Evolutionary conservation across 2,888 invertebrate genomes (phyloP).

Genomic region (Hedya salicella): DNA sequence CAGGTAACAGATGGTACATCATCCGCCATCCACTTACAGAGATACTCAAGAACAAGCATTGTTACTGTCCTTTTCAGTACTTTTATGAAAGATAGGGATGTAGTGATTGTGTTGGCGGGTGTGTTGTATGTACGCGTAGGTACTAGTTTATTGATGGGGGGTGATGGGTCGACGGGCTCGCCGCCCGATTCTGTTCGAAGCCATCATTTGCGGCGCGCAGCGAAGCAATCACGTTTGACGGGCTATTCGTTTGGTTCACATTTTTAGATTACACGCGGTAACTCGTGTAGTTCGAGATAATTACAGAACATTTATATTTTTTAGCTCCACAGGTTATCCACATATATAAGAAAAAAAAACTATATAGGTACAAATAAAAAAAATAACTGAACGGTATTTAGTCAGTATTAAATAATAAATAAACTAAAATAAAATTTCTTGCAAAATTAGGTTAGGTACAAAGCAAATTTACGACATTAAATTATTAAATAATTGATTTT

Average conservation of each 20-base stretch:
- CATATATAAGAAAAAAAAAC: too few species aligned
- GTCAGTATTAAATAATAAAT: too few species aligned
- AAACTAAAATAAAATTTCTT: too few species aligned
- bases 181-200: not conserved
- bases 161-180: not conserved
- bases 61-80: not conserved
- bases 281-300: slow-evolving; percentile 17
- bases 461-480: too few species aligned
- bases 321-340: slow-evolving; percentile 21
- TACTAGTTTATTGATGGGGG: slow-evolving; percentile 5
- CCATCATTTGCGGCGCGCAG: slow-evolving; percentile 9
- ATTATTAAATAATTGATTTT: too few species aligned
- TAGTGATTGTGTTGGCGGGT: not conserved
- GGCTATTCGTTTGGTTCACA: slow-evolving; percentile 23
- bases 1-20: not conserved
- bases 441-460: too few species aligned
- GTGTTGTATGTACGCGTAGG: not conserved
- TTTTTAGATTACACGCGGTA: slow-evolving; percentile 20
- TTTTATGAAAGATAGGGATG: slow-evolving; percentile 5
- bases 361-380: too few species aligned
- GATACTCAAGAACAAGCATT: not conserved
- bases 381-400: too few species aligned
- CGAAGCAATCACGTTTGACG: slow-evolving; percentile 19
- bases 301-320: slow-evolving; percentile 12
- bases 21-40: too few species aligned